phyloP scores from a whole-genome alignment of 64 coral and sea anemone genomes.

The Dendrophyllia cribrosa region DNA sequence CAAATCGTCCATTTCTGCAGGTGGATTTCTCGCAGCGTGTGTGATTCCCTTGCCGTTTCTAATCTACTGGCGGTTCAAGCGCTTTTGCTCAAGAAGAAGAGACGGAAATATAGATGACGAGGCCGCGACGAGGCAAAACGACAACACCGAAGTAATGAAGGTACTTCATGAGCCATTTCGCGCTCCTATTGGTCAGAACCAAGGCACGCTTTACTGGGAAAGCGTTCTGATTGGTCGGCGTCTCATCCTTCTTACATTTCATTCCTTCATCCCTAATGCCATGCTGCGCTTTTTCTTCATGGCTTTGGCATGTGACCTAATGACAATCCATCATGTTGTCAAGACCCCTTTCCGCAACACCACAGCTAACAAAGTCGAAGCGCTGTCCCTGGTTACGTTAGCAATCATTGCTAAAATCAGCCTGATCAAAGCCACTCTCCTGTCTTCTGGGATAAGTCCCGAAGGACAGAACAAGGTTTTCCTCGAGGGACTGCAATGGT shows the following conservation, averaged over 20 bases:
- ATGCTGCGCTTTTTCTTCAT: constrained; percentile 56
- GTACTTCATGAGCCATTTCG: constrained; percentile 74
- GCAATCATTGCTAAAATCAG: constrained; percentile 68
- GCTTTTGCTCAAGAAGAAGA: background rate
- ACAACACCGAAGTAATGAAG: constrained; percentile 14
- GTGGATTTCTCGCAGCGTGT: constrained; percentile 65
- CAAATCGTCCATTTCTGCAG: constrained; percentile 13
- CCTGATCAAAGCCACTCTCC: constrained; percentile 60
- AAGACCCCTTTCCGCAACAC: constrained; percentile 45
- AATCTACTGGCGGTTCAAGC: constrained; percentile 59
- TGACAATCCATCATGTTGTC: constrained; percentile 60
- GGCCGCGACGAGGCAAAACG: background rate
- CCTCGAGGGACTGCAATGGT: constrained; percentile 45
- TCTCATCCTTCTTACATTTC: constrained; percentile 60
- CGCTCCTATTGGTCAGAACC: background rate
- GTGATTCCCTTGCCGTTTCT: constrained; percentile 76
- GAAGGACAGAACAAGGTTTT: constrained; percentile 24
- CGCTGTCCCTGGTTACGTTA: constrained; percentile 38
- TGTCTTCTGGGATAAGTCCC: constrained; percentile 43
- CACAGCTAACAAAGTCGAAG: constrained; percentile 48
- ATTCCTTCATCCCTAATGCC: constrained; percentile 58
- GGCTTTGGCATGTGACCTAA: constrained; percentile 29
- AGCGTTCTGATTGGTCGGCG: constrained; percentile 84
- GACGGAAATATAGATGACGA: background rate
- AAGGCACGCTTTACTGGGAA: constrained; percentile 82